These are phyloP conservation scores for Lepus timidus DNA, from an alignment of 2,113 vertebrate genomes.

Conservation along the genomic window DNA sequence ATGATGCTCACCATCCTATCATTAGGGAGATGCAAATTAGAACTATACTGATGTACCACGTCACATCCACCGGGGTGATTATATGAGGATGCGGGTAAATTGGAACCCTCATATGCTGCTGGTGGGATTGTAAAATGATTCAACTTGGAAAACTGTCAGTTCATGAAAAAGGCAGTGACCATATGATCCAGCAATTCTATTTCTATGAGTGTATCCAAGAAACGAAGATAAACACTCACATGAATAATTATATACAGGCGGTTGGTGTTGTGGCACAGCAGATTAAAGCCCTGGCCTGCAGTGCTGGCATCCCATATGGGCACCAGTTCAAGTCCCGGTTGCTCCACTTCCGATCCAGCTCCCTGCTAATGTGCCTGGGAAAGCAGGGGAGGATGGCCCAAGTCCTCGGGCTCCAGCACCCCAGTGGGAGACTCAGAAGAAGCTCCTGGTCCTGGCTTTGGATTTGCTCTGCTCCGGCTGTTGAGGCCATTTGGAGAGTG, in stretches of 20 bases:
- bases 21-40: not conserved
- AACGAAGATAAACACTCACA: not conserved
- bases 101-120: not conserved
- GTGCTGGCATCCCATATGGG: too few species aligned
- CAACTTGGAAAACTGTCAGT: not conserved
- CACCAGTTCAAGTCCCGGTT: too few species aligned
- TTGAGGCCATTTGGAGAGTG: too few species aligned
- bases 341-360: too few species aligned
- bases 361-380: too few species aligned
- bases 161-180: not conserved
- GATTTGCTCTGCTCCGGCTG: too few species aligned
- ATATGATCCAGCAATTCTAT: not conserved
- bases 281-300: too few species aligned
- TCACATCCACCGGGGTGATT: not conserved
- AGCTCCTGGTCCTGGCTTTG: too few species aligned
- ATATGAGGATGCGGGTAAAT: not conserved
- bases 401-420: too few species aligned
- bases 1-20: conserved; percentile 7
- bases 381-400: too few species aligned
- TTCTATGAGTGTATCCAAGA: not conserved
- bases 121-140: not conserved
- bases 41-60: not conserved
- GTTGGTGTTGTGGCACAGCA: not conserved
- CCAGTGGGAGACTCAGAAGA: too few species aligned
- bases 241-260: not conserved